A percentile compares a stretch with the other conserved stretches of the same genome.
phyloP scores from a whole-genome alignment of 1,140 invertebrate genomes.

The Eciton burchellii region DNA sequence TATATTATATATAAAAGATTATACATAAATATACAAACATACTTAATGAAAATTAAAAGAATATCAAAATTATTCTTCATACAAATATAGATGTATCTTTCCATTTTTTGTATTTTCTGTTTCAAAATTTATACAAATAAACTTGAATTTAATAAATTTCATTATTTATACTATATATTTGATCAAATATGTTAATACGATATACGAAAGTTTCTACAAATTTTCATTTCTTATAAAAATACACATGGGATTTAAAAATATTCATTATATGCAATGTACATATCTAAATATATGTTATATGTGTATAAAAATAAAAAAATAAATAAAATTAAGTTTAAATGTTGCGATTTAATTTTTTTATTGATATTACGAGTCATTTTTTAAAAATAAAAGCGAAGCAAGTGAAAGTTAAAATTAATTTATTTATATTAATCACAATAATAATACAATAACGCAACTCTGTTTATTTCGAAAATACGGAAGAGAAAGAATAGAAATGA shows the following conservation, averaged over 20 bases:
- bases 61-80: too few species aligned
- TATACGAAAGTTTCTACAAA: too few species aligned
- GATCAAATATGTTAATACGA: too few species aligned
- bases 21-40: not conserved
- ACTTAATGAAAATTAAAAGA: too few species aligned
- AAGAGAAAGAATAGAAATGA: not conserved
- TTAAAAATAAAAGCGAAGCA: constrained; percentile 1
- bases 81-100: too few species aligned
- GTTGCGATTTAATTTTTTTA: too few species aligned
- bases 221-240: too few species aligned
- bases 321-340: not conserved
- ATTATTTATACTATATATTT: too few species aligned
- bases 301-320: not conserved
- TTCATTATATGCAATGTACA: not conserved
- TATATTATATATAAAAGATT: constrained; percentile 8
- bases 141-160: too few species aligned
- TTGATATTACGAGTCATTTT: not conserved
- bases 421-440: not conserved
- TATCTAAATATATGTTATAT: not conserved
- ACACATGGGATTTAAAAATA: too few species aligned
- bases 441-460: constrained; percentile 28
- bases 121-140: too few species aligned
- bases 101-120: too few species aligned
- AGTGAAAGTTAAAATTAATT: not conserved
- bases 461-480: not conserved